These are phyloP conservation scores for Ictalurus furcatus DNA, from an alignment of 2,113 vertebrate species.

Conservation along the genomic window DNA sequence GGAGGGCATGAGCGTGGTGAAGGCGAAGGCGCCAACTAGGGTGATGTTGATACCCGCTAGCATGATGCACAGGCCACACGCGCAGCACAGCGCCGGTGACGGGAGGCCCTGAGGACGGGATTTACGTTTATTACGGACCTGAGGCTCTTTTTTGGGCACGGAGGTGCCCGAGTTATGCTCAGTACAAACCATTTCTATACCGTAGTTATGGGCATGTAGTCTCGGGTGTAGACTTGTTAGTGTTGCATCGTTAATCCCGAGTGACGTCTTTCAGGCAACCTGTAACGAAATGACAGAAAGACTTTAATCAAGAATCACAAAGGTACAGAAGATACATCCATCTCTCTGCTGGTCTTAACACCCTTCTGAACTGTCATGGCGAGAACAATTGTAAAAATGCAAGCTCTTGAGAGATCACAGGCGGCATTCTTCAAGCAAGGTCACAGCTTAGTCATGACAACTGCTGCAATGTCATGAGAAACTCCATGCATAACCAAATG, in stretches of 20 bases:
- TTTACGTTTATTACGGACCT: slow-evolving; percentile 64
- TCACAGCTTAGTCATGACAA: slow-evolving; percentile 39
- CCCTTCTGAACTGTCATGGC: background rate
- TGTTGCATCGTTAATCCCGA: background rate
- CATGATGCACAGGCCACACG: slow-evolving; percentile 94
- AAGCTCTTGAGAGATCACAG: background rate
- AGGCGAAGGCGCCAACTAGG: slow-evolving; percentile 90
- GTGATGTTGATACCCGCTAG: slow-evolving; percentile 96
- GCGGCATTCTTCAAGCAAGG: slow-evolving; percentile 29
- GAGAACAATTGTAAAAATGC: background rate
- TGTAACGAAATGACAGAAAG: slow-evolving; percentile 9
- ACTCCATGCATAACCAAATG: slow-evolving; percentile 13
- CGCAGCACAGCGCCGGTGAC: slow-evolving; percentile 90
- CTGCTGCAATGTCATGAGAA: slow-evolving; percentile 1
- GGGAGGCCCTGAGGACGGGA: slow-evolving; percentile 79
- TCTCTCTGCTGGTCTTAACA: background rate
- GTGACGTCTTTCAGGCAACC: slow-evolving; percentile 12
- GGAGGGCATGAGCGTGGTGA: slow-evolving; percentile 81
- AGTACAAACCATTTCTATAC: slow-evolving; percentile 70
- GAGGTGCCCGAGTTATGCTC: slow-evolving; percentile 74
- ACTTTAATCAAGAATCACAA: background rate
- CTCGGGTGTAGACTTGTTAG: background rate
- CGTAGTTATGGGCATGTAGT: background rate
- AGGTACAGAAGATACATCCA: background rate
- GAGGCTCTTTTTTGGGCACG: slow-evolving; percentile 68